These are phyloP conservation scores for Copidosoma floridanum DNA, from an alignment of 1,140 invertebrate genomes.

Conservation along the genomic window DNA sequence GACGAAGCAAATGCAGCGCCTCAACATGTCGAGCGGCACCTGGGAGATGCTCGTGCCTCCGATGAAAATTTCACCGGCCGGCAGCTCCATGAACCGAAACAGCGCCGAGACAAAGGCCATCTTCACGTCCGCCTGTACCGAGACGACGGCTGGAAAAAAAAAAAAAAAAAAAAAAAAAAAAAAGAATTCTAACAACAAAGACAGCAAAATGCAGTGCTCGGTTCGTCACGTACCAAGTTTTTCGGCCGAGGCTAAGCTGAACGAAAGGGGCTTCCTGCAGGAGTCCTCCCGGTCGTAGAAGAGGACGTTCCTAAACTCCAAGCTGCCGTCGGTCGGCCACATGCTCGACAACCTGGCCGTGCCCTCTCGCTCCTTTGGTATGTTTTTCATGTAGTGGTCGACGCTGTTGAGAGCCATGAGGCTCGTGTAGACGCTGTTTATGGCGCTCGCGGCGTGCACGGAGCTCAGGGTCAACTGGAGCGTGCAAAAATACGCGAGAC, in stretches of 20 bases:
- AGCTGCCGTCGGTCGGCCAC: conserved; percentile 23
- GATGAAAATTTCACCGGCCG: conserved; percentile 33
- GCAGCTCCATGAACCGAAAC: conserved; percentile 31
- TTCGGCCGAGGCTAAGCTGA: not conserved
- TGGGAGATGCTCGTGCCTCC: conserved; percentile 27
- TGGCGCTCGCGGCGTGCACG: conserved; percentile 24
- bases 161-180: no score
- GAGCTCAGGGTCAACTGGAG: conserved; percentile 8
- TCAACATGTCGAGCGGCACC: conserved; percentile 27
- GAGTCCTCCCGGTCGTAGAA: conserved; percentile 15
- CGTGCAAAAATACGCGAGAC: conserved; percentile 7
- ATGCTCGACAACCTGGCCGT: not conserved
- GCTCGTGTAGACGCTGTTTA: conserved; percentile 30
- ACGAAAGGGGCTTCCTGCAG: not conserved
- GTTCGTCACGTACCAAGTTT: conserved; percentile 1
- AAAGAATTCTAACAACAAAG: no score
- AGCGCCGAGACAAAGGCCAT: conserved; percentile 30
- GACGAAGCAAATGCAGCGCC: conserved; percentile 30
- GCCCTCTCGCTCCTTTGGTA: conserved; percentile 20
- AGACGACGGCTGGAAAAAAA: conserved; percentile 1
- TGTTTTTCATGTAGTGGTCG: conserved; percentile 30
- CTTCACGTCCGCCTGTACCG: conserved; percentile 9
- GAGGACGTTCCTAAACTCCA: conserved; percentile 14
- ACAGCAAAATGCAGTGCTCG: no score
- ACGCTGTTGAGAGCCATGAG: conserved; percentile 29